Conservation (phyloP, 2,113 vertebrate genomes). For the Fregata magnificens region DNA sequence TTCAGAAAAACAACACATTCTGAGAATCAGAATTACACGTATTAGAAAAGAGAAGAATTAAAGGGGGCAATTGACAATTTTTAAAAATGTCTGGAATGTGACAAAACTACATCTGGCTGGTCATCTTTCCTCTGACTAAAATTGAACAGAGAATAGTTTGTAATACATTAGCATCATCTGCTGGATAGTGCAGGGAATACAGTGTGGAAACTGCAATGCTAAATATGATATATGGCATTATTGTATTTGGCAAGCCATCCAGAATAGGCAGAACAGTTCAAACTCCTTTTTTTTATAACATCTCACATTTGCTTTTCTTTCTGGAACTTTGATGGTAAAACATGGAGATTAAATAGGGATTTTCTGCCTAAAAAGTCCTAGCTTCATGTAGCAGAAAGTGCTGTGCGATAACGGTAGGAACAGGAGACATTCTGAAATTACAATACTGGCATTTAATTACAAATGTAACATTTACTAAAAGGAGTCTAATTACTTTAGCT, state of each 20-base stretch:
- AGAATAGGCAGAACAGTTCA: not conserved
- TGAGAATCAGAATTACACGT: not conserved
- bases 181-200: constrained; percentile 19
- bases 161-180: constrained; percentile 48
- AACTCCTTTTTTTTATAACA: not conserved
- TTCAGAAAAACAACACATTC: not conserved
- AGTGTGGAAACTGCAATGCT: not conserved
- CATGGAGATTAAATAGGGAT: not conserved
- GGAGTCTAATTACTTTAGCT: not conserved
- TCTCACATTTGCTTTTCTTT: not conserved
- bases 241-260: not conserved
- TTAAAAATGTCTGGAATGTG: not conserved
- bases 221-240: not conserved
- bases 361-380: not conserved
- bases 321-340: not conserved
- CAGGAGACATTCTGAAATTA: not conserved
- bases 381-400: not conserved
- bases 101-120: not conserved
- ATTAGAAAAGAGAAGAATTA: not conserved
- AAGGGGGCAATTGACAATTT: not conserved
- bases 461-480: not conserved
- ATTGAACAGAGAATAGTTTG: not conserved
- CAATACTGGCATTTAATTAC: not conserved
- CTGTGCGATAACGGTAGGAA: not conserved
- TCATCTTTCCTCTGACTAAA: not conserved